These are phyloP conservation scores for Scytalopus superciliaris DNA, from an alignment of 2,113 vertebrate species.

Conservation along the genomic window DNA sequence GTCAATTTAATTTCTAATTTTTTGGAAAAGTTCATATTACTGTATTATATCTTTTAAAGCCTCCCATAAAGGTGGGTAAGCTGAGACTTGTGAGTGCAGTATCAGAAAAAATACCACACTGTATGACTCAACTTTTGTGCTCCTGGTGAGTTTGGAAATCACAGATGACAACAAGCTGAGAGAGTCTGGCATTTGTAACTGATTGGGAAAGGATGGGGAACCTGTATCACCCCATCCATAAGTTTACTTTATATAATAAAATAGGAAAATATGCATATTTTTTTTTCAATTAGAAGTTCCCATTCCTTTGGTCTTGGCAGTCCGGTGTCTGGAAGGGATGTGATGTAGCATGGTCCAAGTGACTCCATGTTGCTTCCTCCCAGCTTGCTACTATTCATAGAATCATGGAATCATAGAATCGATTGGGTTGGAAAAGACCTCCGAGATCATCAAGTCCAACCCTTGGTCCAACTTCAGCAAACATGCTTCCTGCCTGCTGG, in stretches of 20 bases:
- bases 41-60: not conserved
- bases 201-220: rapidly evolving
- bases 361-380: rapidly evolving
- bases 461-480: no score
- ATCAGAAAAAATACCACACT: not conserved
- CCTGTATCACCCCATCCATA: not conserved
- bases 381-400: not conserved
- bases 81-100: not conserved
- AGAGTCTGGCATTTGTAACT: not conserved
- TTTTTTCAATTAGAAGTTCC: not conserved
- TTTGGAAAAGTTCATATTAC: not conserved
- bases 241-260: not conserved
- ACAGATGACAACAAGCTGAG: not conserved
- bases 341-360: rapidly evolving
- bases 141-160: not conserved
- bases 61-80: not conserved
- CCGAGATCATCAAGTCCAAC: no score
- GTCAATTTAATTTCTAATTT: conserved; percentile 39
- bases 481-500: not conserved
- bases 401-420: no score
- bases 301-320: not conserved
- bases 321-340: not conserved
- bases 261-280: not conserved
- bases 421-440: no score
- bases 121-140: not conserved